Base-by-base conservation (phyloP, 1,140 invertebrate species). In the Daktulosphaira vitifoliae region DNA sequence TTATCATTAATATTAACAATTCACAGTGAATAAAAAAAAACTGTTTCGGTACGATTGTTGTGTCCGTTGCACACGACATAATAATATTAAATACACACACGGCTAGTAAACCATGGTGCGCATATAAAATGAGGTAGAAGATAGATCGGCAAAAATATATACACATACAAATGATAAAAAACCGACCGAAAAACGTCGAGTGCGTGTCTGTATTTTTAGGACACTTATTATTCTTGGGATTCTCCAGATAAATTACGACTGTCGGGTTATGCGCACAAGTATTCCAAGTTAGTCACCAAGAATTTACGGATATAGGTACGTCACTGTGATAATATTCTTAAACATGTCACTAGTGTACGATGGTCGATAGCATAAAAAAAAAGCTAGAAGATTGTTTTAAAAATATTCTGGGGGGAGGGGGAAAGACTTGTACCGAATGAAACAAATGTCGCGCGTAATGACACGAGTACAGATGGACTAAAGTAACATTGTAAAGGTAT, bases 141-240 rank as follows among this genome's bases (percentile, higher is more conserved):
- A 48, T n/a, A n/a, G 44, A 22, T 48, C 29, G 29, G 29, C 29
- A 33, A 33, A 33, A 33, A 33, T 6, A 33, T 11, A 33, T 6
- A 33, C 5, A 11, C 11, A 33, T 33, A 33, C 23, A 46, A 62
- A 62, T 46, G 25, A 62, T 25, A 48, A 25, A 22, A 33, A 44
- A 44, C 9, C 9, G n/a, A 44, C 5, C 29, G 39, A 56, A 44
- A 59, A 62, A 48, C 20, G 1, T 33, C 42, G 23, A 13, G 25
- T 29, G 54, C 42, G 39, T 59, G 42, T 46, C 18, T 22, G 42
- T 22, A 62, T 33, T 48, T 42, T 62, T 46, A 20, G 56, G 25
- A 62, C 56, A 62, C 56, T 62, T 62, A 62, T 62, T 62, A 62
- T 62, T 62, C 56, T 29, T 11, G 1, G 18, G 39, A 62, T 62